These are phyloP conservation scores for Pheosia gnoma DNA, from an alignment of 2,888 invertebrate genomes.

Conservation along the genomic window DNA sequence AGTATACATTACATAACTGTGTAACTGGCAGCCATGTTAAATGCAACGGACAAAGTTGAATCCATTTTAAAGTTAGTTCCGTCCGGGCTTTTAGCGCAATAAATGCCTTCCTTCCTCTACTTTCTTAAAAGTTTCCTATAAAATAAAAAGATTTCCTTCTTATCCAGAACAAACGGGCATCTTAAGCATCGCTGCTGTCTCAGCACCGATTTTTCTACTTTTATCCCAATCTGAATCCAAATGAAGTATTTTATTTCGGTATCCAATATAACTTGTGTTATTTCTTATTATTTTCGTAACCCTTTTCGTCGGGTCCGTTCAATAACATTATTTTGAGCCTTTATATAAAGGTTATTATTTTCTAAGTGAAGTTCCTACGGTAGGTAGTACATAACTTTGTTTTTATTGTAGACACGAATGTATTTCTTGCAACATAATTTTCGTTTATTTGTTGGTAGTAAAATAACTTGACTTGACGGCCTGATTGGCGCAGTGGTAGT, in stretches of 20 bases:
- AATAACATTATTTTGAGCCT: not conserved
- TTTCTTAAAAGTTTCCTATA: constrained; percentile 82
- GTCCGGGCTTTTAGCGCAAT: constrained; percentile 81
- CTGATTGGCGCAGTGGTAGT: too few relatives aligned
- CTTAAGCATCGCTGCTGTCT: constrained; percentile 45
- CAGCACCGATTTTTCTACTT: constrained; percentile 41
- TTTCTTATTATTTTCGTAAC: constrained; percentile 4
- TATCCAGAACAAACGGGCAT: constrained; percentile 70
- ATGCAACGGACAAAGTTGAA: constrained; percentile 82
- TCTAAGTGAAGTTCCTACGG: too few relatives aligned
- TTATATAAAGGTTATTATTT: too few relatives aligned
- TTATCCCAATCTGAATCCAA: constrained; percentile 46
- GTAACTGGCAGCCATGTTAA: constrained; percentile 59
- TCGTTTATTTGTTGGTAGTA: too few relatives aligned
- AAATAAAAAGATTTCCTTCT: constrained; percentile 80
- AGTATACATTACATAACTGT: constrained; percentile 46
- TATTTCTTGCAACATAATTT: too few relatives aligned
- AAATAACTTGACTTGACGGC: too few relatives aligned
- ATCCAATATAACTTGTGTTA: constrained; percentile 38
- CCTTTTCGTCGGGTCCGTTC: not conserved
- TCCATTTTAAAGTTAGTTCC: constrained; percentile 82
- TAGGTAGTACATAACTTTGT: too few relatives aligned
- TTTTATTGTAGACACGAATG: too few relatives aligned
- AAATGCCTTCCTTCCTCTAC: constrained; percentile 82
- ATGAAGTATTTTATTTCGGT: constrained; percentile 42